Base-by-base conservation (phyloP, 2,797 vertebrate species). In the Zenarchopterus dispar region DNA sequence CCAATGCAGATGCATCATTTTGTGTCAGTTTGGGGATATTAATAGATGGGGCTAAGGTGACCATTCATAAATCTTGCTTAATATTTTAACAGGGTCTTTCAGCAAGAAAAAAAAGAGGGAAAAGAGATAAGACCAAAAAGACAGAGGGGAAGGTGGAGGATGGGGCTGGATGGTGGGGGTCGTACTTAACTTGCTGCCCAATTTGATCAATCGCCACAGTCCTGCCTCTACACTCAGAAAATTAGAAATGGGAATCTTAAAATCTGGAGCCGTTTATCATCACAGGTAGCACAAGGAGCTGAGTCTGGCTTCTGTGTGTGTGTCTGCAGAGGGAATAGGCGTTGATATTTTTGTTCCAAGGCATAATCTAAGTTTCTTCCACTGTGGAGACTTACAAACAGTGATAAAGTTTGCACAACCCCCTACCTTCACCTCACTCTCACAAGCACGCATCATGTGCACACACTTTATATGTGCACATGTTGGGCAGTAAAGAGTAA, bases 171-270 rank as follows among this genome's bases (percentile, higher is more conserved):
- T 45, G 64, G 65, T 60, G 67, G 68, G 68, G 74, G 65, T 70
- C 31, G 69, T 44, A 77, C 78, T 90, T 75, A 90, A 91, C 86
- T 90, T 69, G 75, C 91, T 90, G 85, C 90, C 91, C 90, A 83
- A 88, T 89, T 91, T 93, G 93, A 94, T 94, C 92, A 92, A 94
- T 93, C 82, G 89, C 90, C 82, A 74, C 68, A 76, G 89, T 89
- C 89, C 89, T 92, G 92, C 92, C 93, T 92, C 90, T 86, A 85
- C 86, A 86, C 91, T 92, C 88, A 80, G 90, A 93, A 93, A 93
- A 93, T 94, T 93, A 93, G 91, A 93, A 93, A 93, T 90, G 89
- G 91, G 91, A 93, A 92, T 93, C 90, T 89, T 90, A 88, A 91
- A 92, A 92, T 93, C 91, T 92, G 88, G 70, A 82, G 89, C 90